Evolutionary conservation across 2,797 vertebrate genomes (phyloP), one percentile per base, ranked within the genome.

Genomic region (Australoheros facetus): DNA sequence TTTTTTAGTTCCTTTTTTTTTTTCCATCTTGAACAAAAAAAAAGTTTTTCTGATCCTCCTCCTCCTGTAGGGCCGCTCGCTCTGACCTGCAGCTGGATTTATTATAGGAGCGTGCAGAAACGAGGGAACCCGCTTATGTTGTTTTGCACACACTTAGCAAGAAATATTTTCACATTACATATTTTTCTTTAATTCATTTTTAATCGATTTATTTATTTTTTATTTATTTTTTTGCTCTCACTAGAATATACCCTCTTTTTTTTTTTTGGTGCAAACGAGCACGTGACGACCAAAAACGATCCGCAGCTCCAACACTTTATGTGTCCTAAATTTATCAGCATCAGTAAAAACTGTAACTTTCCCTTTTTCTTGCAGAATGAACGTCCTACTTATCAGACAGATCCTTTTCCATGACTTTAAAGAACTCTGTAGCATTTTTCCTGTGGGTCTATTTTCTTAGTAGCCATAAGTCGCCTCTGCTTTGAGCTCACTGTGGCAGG

Each of bases 21-120:
- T 84, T 84, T 84, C 71, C 66, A 76, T 81, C 42, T 78, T 84
- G 45, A 79, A 7, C 75, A 75, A 42, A 62, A 26, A 34, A 45
- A 37, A 64, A 42, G 30, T 62, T 60, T 42, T 30, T 59, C 34
- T 54, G 19, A 4, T 77, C 64, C 48, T 72, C 34, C 66, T 70
- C 10, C 71, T 79, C 60, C 71, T 73, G 71, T 73, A 42, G 77
- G 81, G 80, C 82, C 59, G 56, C 78, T 56, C 72, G 39, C 23
- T 64, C 66, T 74, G 84, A 75, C 81, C 73, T 39, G 75, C 56
- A 75, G 58, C 79, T 82, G 78, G 45, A 79, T 16, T 73, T 39
- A 23, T 73, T 71, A 16, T 17, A 66, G 77, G 70, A 56, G 56
- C 55, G 54, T 21, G 71, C 51, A 28, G 42, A 54, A 66, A 23